Base-by-base conservation (phyloP, 2,113 vertebrate species). In the Microcebus murinus region DNA sequence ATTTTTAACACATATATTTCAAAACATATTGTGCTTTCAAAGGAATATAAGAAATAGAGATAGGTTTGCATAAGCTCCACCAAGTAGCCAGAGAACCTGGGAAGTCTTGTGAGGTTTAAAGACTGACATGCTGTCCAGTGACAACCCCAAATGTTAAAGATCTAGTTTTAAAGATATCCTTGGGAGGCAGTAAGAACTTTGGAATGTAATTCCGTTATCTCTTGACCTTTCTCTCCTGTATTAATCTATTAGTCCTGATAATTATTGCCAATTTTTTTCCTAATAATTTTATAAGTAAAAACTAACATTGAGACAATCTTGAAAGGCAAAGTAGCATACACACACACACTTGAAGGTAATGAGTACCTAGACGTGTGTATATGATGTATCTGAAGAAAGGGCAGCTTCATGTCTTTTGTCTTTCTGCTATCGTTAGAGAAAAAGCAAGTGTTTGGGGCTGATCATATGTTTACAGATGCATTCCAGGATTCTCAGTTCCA, bases 331-430 rank as follows among this genome's bases (percentile, higher is more conserved):
- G 14, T 10, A 55, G 42, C 4, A 17, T 8, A n/a, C 15, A 10
- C 31, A 29, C 31, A 50, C 4, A 23, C 27, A 29, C 4, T 25
- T 4, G 39, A 6, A 3, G 3, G 18, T 31, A 8, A 21, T 6
- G 7, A 2, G 6, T 12, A 45, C 1, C 1, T 9, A 9, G 4
- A 5, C 55, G 4, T 36, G 23, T 10, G 3, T 31, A 4, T 8
- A 20, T 17, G 31, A 50, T 13, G 6, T 14, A 18, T 42, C 21
- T 34, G 10, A 36, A 71, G 23, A 7, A 87, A 48, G 8, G 25
- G 21, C 12, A 12, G 8, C 29, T 55, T 63, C 15, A 17, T 12
- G 6, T 84, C 31, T 48, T 77, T 31, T 55, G n/a, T 59, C 25
- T 39, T 48, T 50, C 23, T 83, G 15, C 23, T 59, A 3, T 73